Evolutionary conservation across 2,888 invertebrate species (phyloP), one percentile per base, ranked within the genome.

Genomic region (Abrostola tripartita): DNA sequence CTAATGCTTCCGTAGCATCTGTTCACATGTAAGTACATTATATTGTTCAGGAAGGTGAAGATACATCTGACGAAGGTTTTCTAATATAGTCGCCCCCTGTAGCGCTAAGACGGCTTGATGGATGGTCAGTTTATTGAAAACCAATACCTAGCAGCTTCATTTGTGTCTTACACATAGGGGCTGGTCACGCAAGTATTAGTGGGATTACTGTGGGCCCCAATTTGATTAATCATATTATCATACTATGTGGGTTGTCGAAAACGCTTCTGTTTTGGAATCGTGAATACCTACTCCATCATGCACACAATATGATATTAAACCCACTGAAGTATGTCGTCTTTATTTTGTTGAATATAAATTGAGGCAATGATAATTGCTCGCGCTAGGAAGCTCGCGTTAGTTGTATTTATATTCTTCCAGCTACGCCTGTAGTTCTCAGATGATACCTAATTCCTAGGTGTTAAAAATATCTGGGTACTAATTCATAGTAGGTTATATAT

Each of bases 111-210:
- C 93, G 85, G 76, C 86, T 87, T 94, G 94, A 94, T 94, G 86
- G 92, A 94, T 91, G 90, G 89, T 86, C 90, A 88, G 88, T 90
- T 87, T 94, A 94, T 94, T 93, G 93, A 92, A 91, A 92, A 90
- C 87, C 92, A 88, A 93, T 93, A 92, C 88, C 86, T 87, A 89
- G 85, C 79, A 88, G 84, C 81, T 78, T 76, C 78, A 81, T 81
- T 75, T 73, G 68, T 68, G 71, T 67, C 76, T 83, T 76, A 77
- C 80, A 83, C 84, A 88, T 85, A 85, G 86, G 84, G 87, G 82
- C 78, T 85, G 86, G 91, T 90, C 92, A 93, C 90, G 91, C 90
- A 77, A 90, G 82, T 82, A 79, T 85, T 86, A 86, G 85, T 81
- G 68, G 81, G 86, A 90, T 90, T 89, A 88, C 81, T 69, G 68